Evolutionary conservation across 2,113 vertebrate species (phyloP).

Genomic region (Macrotis lagotis): DNA sequence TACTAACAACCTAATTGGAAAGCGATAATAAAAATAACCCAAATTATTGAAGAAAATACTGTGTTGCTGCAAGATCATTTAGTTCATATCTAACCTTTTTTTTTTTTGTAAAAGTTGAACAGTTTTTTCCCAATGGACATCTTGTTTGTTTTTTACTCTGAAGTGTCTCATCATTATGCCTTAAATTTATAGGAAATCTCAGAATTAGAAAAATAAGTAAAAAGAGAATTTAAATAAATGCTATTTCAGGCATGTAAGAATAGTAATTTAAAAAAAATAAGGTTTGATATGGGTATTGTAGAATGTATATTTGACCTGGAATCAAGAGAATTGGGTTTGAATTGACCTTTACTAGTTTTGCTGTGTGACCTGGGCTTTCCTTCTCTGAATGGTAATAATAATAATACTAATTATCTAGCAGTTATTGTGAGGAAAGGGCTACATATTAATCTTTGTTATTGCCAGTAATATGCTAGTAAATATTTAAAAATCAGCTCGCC

Average conservation of each 20-base stretch:
- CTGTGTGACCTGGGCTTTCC: too few relatives aligned
- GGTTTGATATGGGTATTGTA: too few relatives aligned
- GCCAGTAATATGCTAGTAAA: too few relatives aligned
- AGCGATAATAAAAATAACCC: not conserved
- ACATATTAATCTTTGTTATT: too few relatives aligned
- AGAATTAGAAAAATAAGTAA: not conserved
- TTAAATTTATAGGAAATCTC: not conserved
- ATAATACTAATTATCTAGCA: too few relatives aligned
- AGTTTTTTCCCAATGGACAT: not conserved
- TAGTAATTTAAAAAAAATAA: not conserved
- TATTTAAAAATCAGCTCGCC: too few relatives aligned
- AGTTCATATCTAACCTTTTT: not conserved
- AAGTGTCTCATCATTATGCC: not conserved
- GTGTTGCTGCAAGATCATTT: not conserved
- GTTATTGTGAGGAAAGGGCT: too few relatives aligned
- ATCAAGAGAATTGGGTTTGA: too few relatives aligned
- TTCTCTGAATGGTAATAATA: too few relatives aligned
- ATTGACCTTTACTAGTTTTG: too few relatives aligned
- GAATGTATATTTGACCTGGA: too few relatives aligned
- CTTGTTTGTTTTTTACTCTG: not conserved
- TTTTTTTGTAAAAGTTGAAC: not conserved
- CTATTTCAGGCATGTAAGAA: not conserved
- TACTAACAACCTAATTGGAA: not conserved
- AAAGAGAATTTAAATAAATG: not conserved
- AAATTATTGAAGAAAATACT: not conserved